These are phyloP conservation scores for Lophotis ruficrista DNA, from an alignment of 2,113 vertebrate genomes.

Conservation along the genomic window DNA sequence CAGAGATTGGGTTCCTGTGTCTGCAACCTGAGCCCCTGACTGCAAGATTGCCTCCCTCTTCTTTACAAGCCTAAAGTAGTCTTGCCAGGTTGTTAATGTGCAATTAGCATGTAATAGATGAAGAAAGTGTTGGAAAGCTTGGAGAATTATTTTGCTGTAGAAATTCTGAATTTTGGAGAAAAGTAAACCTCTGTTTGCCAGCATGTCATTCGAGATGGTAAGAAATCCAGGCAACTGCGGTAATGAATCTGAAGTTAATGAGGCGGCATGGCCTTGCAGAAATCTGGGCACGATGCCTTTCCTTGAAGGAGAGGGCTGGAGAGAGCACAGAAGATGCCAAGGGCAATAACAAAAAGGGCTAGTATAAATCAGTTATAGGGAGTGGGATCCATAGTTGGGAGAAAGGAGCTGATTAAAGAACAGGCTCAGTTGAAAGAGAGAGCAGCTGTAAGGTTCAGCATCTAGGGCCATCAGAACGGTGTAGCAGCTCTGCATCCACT, in stretches of 20 bases:
- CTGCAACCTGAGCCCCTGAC: background rate
- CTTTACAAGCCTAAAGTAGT: background rate
- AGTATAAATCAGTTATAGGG: background rate
- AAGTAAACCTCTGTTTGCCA: background rate
- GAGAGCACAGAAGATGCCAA: background rate
- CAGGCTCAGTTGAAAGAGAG: background rate
- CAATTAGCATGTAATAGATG: background rate
- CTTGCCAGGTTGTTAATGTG: background rate
- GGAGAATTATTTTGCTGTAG: background rate
- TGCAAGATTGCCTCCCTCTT: background rate
- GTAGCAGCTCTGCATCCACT: background rate
- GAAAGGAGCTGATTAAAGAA: background rate
- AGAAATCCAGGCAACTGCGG: background rate
- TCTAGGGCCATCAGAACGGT: background rate
- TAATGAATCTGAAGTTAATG: slow-evolving; percentile 4
- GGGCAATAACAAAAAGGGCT: background rate
- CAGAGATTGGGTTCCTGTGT: background rate
- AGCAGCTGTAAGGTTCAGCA: background rate
- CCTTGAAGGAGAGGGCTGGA: background rate
- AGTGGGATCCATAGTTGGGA: background rate
- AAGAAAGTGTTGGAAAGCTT: background rate
- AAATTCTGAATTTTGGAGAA: background rate
- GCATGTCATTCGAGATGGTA: background rate
- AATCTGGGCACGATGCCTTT: background rate
- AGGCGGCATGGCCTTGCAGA: background rate